Base-by-base conservation (phyloP, 2,888 invertebrate genomes). In the Drosophila tanythrix region DNA sequence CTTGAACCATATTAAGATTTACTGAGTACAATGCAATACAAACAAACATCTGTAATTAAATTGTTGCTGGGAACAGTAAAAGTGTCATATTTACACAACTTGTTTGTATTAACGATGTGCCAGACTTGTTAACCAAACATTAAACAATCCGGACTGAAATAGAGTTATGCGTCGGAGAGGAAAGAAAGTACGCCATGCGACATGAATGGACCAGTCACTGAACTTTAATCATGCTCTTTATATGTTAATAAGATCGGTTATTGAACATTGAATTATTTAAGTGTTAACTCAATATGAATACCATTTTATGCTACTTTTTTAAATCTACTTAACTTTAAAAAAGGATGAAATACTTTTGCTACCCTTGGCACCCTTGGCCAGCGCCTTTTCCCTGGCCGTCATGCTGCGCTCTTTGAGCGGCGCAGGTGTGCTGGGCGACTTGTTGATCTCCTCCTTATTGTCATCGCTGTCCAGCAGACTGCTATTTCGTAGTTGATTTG, bases 301-400 rank as follows among this genome's bases (percentile, higher is more conserved):
- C 27, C 3, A 31, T 13, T 29, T 62, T 56, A 21, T 50, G 27
- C 25, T 79, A 33, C 33, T 11, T 11, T 33, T 11, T 10, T 55
- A 35, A 13, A 10, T 15, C 61, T 88, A 86, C 53, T 86, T 86
- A 18, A 55, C 76, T 70, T 95, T 95, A 92, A 97, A 97, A 93
- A 97, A 97, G 38, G 96, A 95, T 61, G 96, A 95, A 90, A 97
- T 97, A 85, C 95, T 96, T 93, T 97, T 97, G 35, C 96, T 96
- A 58, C 97, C 96, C 85, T 95, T 94, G 36, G 97, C 97, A 64
- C 97, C 96, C 92, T 96, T 97, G 13, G 92, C 92, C 76, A 93
- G 70, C 0, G 96, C 95, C 83, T 97, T 96, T 87, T 97, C 96
- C 93, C 97, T 97, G 11, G 96, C 94, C 51, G 95, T 94, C 65